These are phyloP conservation scores for Hypselothyrea guttata DNA, from an alignment of 2,888 invertebrate species.

Conservation along the genomic window DNA sequence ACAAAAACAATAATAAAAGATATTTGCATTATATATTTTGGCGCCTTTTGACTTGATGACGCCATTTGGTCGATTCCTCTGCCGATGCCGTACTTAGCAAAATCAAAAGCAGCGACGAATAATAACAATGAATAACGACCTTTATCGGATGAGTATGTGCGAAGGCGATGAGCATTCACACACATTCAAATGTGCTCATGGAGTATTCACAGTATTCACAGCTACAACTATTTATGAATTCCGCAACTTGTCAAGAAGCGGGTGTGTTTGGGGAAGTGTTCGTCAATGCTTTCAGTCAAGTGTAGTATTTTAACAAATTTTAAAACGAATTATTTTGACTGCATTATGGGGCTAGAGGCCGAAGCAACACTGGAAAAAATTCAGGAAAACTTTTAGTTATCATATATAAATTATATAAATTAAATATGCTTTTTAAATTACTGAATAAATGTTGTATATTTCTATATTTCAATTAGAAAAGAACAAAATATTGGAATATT, in stretches of 20 bases:
- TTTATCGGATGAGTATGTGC: constrained; percentile 40
- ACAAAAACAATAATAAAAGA: constrained; percentile 10
- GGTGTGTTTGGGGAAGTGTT: neutral
- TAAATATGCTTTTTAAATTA: too few species aligned
- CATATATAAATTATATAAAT: too few species aligned
- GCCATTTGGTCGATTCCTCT: constrained; percentile 31
- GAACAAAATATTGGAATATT: too few species aligned
- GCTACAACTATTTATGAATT: constrained; percentile 21
- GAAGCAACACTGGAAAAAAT: too few species aligned
- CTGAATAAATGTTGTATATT: too few species aligned
- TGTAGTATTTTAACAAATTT: too few species aligned
- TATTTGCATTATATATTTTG: constrained; percentile 14
- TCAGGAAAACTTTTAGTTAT: too few species aligned
- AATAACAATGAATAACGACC: constrained; percentile 45
- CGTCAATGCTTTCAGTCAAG: neutral
- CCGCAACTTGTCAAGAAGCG: constrained; percentile 11
- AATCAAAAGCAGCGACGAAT: constrained; percentile 17
- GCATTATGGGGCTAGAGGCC: too few species aligned
- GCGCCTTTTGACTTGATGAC: constrained; percentile 44
- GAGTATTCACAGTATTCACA: constrained; percentile 14
- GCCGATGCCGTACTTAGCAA: constrained; percentile 24
- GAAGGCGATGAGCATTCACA: constrained; percentile 33
- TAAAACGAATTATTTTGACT: too few species aligned
- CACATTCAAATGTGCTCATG: constrained; percentile 23
- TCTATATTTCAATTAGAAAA: too few species aligned